Evolutionary conservation across 2,797 vertebrate species (phyloP), one percentile per base, ranked within the genome.

Genomic region (Rhadinocentrus ornatus): DNA sequence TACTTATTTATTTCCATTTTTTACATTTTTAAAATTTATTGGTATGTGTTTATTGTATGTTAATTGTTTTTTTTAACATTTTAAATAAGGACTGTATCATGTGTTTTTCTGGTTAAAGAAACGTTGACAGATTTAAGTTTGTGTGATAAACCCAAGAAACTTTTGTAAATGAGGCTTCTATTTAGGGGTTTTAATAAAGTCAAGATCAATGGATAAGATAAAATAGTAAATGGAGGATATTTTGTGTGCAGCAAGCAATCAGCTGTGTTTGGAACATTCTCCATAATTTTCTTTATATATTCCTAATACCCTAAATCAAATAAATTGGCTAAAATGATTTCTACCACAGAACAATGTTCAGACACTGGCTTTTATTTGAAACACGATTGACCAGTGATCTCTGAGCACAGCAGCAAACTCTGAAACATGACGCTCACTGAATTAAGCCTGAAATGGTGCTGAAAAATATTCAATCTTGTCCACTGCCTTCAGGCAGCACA

Each of bases 391-490:
- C 66, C 77, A 62, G 26, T 65, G 61, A 78, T 78, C 66, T 73
- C 71, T 31, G 59, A 82, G 65, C 64, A 77, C 69, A 62, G 78
- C 75, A 77, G 73, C 77, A 73, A 56, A 55, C 60, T 50, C 65
- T 77, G 80, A 88, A 89, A 86, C 83, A 69, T 26, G 86, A 81
- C 55, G 79, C 87, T 83, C 80, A 67, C 71, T 79, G 82, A 92
- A 93, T 93, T 90, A 90, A 88, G 88, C 80, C 87, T 71, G 88
- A 91, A 94, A 93, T 88, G 80, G 83, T 75, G 83, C 83, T 86
- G 88, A 92, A 91, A 91, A 92, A 88, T 86, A 91, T 86, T 86
- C 85, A 85, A 73, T 90, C 86, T 86, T 82, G 84, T 77, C 87
- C 86, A 55, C 63, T 75, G 88, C 87, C 90, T 86, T 62, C 71